Percentiles rank a stretch among this genome's conserved stretches.
These are phyloP conservation scores for Agrenia bidenticulata DNA, from an alignment of 2,888 invertebrate species.

Conservation along the genomic window DNA sequence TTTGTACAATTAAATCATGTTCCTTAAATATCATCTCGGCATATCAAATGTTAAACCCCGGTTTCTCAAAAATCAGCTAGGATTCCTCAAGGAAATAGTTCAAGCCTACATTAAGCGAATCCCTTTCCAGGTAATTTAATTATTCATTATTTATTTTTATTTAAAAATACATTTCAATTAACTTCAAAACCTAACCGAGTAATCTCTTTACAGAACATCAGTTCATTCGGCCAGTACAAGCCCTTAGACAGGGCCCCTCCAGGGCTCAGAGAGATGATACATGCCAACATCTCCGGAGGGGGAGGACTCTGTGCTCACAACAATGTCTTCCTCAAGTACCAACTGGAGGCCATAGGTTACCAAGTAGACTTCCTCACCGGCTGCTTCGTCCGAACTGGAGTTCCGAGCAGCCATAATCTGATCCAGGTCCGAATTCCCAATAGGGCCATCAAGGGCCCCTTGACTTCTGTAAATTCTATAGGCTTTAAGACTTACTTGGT, in stretches of 20 bases:
- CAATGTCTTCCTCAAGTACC: constrained; percentile 27
- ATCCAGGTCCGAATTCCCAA: constrained; percentile 24
- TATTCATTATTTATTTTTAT: too few species aligned
- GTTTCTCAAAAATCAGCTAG: constrained; percentile 22
- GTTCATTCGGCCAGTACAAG: constrained; percentile 27
- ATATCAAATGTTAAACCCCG: constrained; percentile 28
- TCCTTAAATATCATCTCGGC: constrained; percentile 25
- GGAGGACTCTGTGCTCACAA: constrained; percentile 36
- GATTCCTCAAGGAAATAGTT: constrained; percentile 28
- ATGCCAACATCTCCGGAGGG: constrained; percentile 5
- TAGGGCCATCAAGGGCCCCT: constrained; percentile 7
- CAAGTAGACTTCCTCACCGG: constrained; percentile 14
- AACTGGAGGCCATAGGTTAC: constrained; percentile 31
- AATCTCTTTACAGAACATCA: constrained; percentile 27
- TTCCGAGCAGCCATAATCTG: constrained; percentile 19
- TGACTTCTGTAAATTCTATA: neutral
- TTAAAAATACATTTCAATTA: too few species aligned
- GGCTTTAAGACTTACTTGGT: constrained; percentile 27
- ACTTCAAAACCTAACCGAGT: too few species aligned
- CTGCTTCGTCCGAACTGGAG: constrained; percentile 25
- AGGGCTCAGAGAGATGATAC: constrained; percentile 8
- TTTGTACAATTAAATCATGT: constrained; percentile 26
- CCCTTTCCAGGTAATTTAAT: constrained; percentile 38
- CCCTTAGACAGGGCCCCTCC: constrained; percentile 27
- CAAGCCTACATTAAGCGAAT: constrained; percentile 18